Base-by-base conservation (phyloP, 2,797 vertebrate genomes). In the Thunnus albacares region DNA sequence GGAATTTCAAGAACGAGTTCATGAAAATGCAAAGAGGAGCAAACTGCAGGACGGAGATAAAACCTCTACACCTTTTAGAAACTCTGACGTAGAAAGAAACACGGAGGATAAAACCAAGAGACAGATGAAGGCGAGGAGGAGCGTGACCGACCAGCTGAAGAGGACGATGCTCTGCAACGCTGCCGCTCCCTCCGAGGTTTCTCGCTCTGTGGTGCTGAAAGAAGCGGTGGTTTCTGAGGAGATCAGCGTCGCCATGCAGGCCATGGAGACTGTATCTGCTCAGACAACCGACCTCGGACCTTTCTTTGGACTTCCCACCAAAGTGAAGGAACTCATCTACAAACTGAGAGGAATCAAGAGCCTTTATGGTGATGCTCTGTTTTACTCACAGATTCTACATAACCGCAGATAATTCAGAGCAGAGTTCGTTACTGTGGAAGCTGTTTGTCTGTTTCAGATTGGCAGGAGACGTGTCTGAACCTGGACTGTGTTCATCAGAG, bases 301-400 rank as follows among this genome's bases (percentile, higher is more conserved):
- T 3, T 99, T 99, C 92, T 99, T 98, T 82, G 97, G 97, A 3
- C 96, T 99, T 24, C 98, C 98, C 57, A 95, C 92, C 87, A 98
- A 94, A 95, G 97, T 99, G n/a, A 96, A 97, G 89, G 97, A 98
- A 9, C 93, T 99, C 17, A 94, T 98, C 84, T 71, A 64, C 71
- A 95, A 94, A 12, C 92, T 97, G 68, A 96, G 95, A 92, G 97
- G 97, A 81, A 99, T 99, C 89, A 89, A 96, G 86, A 95, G 87
- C 1, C 95, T 99, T 88, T 99, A 99, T 80, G 97, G 98, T 99
- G 96, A 96, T 74, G 41, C 43, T 15, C 43, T 18, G 12, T 8
- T 51, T 7, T 0, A 51, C 5, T 47, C 15, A 47, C 47, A 51
- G 6, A 8, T 51, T 51, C 18, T 51, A 7, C 18, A 20, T n/a